Conservation (phyloP, 2,888 invertebrate genomes). For the Amphipyra tragopoginis region DNA sequence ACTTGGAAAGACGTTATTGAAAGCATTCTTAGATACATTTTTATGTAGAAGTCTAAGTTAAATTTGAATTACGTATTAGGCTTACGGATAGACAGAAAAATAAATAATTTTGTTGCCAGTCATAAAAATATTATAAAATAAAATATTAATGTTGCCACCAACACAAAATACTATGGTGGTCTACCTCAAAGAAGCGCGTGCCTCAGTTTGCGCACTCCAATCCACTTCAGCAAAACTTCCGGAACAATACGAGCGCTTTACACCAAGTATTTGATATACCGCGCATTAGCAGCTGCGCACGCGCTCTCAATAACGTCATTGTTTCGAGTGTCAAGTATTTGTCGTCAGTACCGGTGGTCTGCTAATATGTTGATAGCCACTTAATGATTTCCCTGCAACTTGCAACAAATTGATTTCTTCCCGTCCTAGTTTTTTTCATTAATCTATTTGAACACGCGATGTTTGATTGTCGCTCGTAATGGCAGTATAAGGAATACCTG, state of each 20-base stretch:
- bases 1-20: no score
- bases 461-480: no score
- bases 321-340: slow-evolving; percentile 64
- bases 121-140: no score
- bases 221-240: slow-evolving; percentile 64
- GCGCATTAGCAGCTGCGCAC: slow-evolving; percentile 81
- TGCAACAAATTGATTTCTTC: slow-evolving; percentile 18
- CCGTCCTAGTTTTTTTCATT: background rate
- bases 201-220: slow-evolving; percentile 74
- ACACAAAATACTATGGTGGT: slow-evolving; percentile 47
- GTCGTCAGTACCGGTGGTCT: slow-evolving; percentile 74
- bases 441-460: no score
- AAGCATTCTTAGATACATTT: no score
- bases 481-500: no score
- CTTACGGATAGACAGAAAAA: no score
- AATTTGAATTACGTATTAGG: no score
- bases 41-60: no score
- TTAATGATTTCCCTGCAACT: slow-evolving; percentile 76
- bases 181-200: slow-evolving; percentile 74
- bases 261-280: slow-evolving; percentile 46
- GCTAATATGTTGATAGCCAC: slow-evolving; percentile 81
- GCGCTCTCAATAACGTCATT: slow-evolving; percentile 82
- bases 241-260: slow-evolving; percentile 66
- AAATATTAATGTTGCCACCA: no score
- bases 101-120: no score